These are phyloP conservation scores for Zootermopsis nevadensis DNA, from an alignment of 2,888 invertebrate species.

Conservation along the genomic window DNA sequence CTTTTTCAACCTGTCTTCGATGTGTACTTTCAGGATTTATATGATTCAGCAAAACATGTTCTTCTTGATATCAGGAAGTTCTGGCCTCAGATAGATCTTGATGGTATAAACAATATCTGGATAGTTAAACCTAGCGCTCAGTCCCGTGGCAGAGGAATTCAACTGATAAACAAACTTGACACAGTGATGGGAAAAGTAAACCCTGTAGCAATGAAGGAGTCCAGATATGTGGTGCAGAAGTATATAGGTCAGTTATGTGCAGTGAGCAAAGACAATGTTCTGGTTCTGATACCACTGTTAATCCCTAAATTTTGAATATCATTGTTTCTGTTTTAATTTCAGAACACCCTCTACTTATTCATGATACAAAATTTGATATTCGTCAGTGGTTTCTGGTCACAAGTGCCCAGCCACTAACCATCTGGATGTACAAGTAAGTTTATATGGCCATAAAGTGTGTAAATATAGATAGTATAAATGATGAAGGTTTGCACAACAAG, in stretches of 20 bases:
- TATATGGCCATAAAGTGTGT: not conserved
- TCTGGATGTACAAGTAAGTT: constrained; percentile 90
- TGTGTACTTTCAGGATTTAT: constrained; percentile 36
- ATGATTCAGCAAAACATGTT: constrained; percentile 68
- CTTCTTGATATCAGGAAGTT: constrained; percentile 74
- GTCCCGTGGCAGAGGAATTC: constrained; percentile 91
- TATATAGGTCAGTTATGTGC: constrained; percentile 80
- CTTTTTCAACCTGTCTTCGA: not conserved
- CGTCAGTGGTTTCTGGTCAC: constrained; percentile 96
- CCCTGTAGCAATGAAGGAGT: constrained; percentile 72
- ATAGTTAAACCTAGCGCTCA: constrained; percentile 95
- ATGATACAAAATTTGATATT: constrained; percentile 94
- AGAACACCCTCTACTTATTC: constrained; percentile 90
- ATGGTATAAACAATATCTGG: constrained; percentile 92
- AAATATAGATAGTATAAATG: not conserved
- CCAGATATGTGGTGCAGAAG: constrained; percentile 93
- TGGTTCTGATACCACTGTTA: too few relatives aligned
- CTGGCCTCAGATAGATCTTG: constrained; percentile 87
- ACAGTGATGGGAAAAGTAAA: constrained; percentile 81
- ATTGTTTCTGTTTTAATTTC: constrained; percentile 58
- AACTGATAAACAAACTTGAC: constrained; percentile 85
- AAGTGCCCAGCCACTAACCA: constrained; percentile 87
- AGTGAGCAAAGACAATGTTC: too few relatives aligned
- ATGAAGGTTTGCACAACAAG: not conserved
- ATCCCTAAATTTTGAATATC: too few relatives aligned